Evolutionary conservation across 2,797 vertebrate genomes (phyloP).

Genomic region (Siniperca obscura): DNA sequence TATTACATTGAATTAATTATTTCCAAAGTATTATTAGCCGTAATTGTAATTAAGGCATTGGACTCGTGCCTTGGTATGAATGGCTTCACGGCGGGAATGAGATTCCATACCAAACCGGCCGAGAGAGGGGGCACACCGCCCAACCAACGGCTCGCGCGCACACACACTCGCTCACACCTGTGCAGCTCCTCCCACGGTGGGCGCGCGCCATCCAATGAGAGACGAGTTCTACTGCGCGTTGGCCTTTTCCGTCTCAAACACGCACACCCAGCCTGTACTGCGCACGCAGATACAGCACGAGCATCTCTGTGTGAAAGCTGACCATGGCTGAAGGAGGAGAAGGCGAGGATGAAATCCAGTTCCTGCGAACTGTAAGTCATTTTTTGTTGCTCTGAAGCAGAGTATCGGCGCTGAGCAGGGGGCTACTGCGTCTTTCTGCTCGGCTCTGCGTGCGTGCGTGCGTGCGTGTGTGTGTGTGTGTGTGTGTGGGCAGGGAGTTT

Average conservation of each 20-base stretch:
- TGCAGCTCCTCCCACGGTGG: slow-evolving; percentile 65
- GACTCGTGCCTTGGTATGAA: too few relatives aligned
- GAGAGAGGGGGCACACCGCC: slow-evolving; percentile 16
- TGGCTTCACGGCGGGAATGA: not conserved
- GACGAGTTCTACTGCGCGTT: slow-evolving; percentile 12
- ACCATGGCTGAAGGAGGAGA: slow-evolving; percentile 86
- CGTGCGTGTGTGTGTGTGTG: slow-evolving; percentile 29
- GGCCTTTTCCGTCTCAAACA: not conserved
- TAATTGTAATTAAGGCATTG: not conserved
- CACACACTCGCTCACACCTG: slow-evolving; percentile 56
- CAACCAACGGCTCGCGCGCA: not conserved
- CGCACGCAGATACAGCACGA: slow-evolving; percentile 34
- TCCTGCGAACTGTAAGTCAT: slow-evolving; percentile 85
- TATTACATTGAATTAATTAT: not conserved
- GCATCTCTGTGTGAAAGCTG: slow-evolving; percentile 53
- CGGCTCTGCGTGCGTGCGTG: not conserved
- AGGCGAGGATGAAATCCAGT: slow-evolving; percentile 87
- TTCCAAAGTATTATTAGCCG: not conserved
- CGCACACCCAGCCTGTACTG: slow-evolving; percentile 15
- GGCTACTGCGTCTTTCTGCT: slow-evolving; percentile 44
- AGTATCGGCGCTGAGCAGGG: not conserved
- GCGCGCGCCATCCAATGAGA: slow-evolving; percentile 65
- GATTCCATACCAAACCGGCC: not conserved
- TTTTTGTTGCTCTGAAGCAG: not conserved
- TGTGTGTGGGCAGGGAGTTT: slow-evolving; percentile 61